phyloP scores from a whole-genome alignment of 2,113 vertebrate species.

The Carassius gibelio region DNA sequence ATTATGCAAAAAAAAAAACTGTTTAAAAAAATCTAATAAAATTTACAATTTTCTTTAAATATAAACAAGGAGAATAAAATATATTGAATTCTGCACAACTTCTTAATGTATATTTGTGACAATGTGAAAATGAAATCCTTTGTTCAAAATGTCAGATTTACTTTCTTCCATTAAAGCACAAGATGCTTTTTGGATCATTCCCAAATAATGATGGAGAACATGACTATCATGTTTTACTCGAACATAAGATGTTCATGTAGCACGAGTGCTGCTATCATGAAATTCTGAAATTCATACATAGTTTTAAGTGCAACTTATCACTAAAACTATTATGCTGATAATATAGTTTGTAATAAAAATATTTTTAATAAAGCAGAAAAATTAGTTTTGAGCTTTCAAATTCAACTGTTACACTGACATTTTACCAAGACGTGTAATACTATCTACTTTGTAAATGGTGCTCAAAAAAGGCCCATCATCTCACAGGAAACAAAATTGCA shows the following conservation, averaged over 20 bases:
- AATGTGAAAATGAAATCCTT: background rate
- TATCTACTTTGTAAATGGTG: background rate
- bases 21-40: too few relatives aligned
- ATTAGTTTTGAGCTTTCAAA: background rate
- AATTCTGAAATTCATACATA: background rate
- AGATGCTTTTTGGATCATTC: background rate
- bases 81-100: too few relatives aligned
- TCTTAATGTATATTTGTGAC: background rate
- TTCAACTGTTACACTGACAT: background rate
- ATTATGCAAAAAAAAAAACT: too few relatives aligned
- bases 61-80: too few relatives aligned
- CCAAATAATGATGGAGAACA: background rate
- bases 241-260: background rate
- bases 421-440: background rate
- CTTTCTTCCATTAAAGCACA: too few relatives aligned
- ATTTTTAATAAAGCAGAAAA: background rate
- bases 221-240: background rate
- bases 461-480: constrained; percentile 17
- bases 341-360: constrained; percentile 1
- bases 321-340: background rate
- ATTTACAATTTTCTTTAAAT: too few relatives aligned
- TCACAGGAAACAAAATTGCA: constrained; percentile 53
- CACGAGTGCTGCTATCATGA: background rate
- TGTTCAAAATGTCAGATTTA: too few relatives aligned
- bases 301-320: background rate